These are phyloP conservation scores for Petrolisthes manimaculis DNA, from an alignment of 2,888 invertebrate species.

Conservation along the genomic window DNA sequence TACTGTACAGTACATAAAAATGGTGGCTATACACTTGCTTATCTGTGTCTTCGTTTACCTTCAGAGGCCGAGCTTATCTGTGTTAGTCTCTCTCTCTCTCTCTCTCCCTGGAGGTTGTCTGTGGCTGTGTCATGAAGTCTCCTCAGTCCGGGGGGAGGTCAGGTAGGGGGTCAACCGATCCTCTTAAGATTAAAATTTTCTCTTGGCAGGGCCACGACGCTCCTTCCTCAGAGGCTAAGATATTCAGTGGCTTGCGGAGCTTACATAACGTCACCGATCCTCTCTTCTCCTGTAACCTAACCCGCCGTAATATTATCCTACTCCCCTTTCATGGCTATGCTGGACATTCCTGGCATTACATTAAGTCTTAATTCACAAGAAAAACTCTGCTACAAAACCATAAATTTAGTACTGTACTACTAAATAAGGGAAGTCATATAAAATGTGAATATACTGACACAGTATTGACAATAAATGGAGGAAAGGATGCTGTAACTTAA, in stretches of 20 bases:
- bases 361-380: no score
- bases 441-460: no score
- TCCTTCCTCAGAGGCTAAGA: slow-evolving; percentile 18
- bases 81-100: slow-evolving; percentile 17
- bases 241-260: slow-evolving; percentile 16
- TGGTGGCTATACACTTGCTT: slow-evolving; percentile 16
- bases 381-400: no score
- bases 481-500: no score
- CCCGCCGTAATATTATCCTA: background rate
- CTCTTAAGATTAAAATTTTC: slow-evolving; percentile 12
- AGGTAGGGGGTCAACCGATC: slow-evolving; percentile 6
- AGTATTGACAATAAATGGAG: no score
- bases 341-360: no score
- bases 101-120: slow-evolving; percentile 16
- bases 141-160: slow-evolving; percentile 13
- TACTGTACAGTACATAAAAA: slow-evolving; percentile 13
- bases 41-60: slow-evolving; percentile 18
- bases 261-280: background rate
- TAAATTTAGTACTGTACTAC: no score
- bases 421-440: no score
- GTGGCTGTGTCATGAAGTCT: slow-evolving; percentile 17
- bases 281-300: slow-evolving; percentile 1
- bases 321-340: background rate
- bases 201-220: slow-evolving; percentile 1
- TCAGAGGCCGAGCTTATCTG: slow-evolving; percentile 16